These are phyloP conservation scores for Mesaphorura yosii DNA, from an alignment of 1,140 invertebrate species.

Conservation along the genomic window DNA sequence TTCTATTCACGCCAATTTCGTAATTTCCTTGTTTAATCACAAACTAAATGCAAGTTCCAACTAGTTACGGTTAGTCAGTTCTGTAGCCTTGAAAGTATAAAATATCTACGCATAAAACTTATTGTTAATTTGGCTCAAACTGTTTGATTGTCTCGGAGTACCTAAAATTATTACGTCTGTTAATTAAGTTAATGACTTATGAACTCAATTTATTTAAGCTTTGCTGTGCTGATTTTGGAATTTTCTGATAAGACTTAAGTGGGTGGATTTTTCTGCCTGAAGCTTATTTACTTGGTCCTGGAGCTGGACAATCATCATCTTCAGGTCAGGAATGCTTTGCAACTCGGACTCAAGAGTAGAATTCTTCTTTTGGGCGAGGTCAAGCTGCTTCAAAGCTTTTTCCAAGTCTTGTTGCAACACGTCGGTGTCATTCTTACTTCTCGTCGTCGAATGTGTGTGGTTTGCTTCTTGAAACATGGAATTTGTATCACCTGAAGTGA, in stretches of 20 bases:
- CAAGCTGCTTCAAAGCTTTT: conserved; percentile 13
- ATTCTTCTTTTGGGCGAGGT: conserved; percentile 8
- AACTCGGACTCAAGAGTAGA: conserved; percentile 10
- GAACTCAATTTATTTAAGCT: no score
- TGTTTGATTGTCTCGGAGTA: no score
- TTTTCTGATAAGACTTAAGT: background rate
- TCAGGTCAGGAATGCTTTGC: conserved; percentile 9
- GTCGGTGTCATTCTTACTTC: background rate
- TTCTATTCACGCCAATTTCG: no score
- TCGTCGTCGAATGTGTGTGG: background rate
- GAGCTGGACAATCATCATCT: conserved; percentile 15
- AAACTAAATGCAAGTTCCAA: no score
- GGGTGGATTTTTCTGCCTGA: conserved; percentile 11
- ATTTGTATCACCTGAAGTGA: background rate
- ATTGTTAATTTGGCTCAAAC: no score
- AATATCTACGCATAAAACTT: no score
- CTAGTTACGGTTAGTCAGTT: no score
- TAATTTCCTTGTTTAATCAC: no score
- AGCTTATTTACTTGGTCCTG: conserved; percentile 22
- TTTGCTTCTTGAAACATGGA: background rate
- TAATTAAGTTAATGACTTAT: no score
- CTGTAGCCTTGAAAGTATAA: no score
- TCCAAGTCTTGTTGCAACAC: conserved; percentile 11
- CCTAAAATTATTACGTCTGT: no score
- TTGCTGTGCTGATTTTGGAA: no score